Evolutionary conservation across 2,888 invertebrate species (phyloP).

Genomic region (Panopea generosa): DNA sequence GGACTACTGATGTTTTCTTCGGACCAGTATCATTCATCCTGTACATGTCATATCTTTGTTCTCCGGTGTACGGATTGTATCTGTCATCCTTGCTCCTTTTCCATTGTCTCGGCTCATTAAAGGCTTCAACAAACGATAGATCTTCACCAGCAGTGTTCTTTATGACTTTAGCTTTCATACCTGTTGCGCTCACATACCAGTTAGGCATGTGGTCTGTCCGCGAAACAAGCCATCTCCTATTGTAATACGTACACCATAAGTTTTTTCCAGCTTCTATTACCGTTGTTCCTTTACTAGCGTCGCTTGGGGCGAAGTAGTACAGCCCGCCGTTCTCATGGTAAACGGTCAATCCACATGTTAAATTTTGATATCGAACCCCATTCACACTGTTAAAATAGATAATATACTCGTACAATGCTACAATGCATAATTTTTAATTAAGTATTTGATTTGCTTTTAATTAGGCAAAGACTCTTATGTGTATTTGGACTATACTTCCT

Average conservation of each 20-base stretch:
- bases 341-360: constrained; percentile 60
- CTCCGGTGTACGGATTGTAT: constrained; percentile 35
- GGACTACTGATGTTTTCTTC: too few relatives aligned
- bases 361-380: constrained; percentile 31
- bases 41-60: constrained; percentile 24
- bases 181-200: constrained; percentile 42
- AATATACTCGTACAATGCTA: too few relatives aligned
- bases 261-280: constrained; percentile 41
- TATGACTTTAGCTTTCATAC: constrained; percentile 8
- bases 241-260: constrained; percentile 35
- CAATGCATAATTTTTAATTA: too few relatives aligned
- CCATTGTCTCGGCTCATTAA: constrained; percentile 27
- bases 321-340: constrained; percentile 69
- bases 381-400: constrained; percentile 52
- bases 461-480: too few relatives aligned
- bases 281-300: constrained; percentile 25
- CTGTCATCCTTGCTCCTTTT: constrained; percentile 21
- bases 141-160: constrained; percentile 28
- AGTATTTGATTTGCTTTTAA: too few relatives aligned
- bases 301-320: constrained; percentile 64
- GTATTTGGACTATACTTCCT: too few relatives aligned
- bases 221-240: constrained; percentile 45
- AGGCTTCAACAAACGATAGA: constrained; percentile 23
- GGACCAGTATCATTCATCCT: too few relatives aligned
- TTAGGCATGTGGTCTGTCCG: constrained; percentile 44